These are phyloP conservation scores for Danio tinwini DNA, from an alignment of 2,797 vertebrate genomes.

Conservation along the genomic window DNA sequence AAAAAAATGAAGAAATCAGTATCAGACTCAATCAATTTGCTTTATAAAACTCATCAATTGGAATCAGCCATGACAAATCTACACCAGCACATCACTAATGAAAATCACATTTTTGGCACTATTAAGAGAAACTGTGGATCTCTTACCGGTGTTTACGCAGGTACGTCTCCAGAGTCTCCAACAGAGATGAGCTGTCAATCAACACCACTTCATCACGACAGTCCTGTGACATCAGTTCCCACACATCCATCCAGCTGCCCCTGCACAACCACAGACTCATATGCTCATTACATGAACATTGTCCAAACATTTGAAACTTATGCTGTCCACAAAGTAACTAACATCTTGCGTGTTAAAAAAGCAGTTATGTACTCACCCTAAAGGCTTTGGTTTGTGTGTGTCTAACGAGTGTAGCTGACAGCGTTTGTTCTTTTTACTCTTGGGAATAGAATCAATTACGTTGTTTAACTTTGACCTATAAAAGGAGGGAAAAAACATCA, in stretches of 20 bases:
- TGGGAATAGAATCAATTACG: slow-evolving; percentile 97
- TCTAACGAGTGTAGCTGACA: slow-evolving; percentile 98
- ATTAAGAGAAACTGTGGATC: background rate
- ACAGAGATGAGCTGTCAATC: slow-evolving; percentile 91
- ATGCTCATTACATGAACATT: background rate
- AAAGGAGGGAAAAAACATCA: background rate
- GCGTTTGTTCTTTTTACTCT: slow-evolving; percentile 99
- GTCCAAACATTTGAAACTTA: too few species aligned
- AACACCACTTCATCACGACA: slow-evolving; percentile 97
- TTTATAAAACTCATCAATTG: too few species aligned
- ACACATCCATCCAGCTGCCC: slow-evolving; percentile 98
- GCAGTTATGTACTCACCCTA: slow-evolving; percentile 86
- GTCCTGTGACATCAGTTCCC: slow-evolving; percentile 98
- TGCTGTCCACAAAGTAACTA: background rate
- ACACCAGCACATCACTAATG: too few species aligned
- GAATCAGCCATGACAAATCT: too few species aligned
- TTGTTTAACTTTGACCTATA: slow-evolving; percentile 93
- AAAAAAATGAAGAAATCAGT: too few species aligned
- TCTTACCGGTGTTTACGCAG: slow-evolving; percentile 93
- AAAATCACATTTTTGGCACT: background rate
- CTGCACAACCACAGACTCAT: slow-evolving; percentile 71
- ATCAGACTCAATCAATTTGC: too few species aligned
- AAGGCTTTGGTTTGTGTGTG: slow-evolving; percentile 95
- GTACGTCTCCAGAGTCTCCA: slow-evolving; percentile 96
- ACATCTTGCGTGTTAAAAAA: background rate